A percentile compares a stretch with the other conserved stretches of the same genome.
Evolutionary conservation across 37 sponge, comb jelly and placozoan species (phyloP).

Genomic region (Theonella swinhoei): DNA sequence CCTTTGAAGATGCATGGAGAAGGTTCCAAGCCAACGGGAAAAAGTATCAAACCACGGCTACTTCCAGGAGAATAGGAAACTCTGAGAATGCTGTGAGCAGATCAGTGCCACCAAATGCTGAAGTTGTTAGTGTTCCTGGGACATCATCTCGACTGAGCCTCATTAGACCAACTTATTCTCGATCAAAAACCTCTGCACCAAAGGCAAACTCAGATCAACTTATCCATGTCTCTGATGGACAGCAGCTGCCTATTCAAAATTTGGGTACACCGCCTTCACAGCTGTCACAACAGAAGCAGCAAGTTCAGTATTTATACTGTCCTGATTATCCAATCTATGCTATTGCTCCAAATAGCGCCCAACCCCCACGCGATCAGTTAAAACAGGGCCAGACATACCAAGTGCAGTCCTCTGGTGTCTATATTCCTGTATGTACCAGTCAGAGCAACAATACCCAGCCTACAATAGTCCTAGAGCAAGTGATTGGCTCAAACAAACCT

Average conservation of each 20-base stretch:
- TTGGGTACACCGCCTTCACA: neutral
- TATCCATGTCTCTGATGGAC: neutral
- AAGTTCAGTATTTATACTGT: neutral
- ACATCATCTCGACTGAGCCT: neutral
- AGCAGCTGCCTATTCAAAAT: too few relatives aligned
- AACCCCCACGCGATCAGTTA: neutral
- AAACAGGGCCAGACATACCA: neutral
- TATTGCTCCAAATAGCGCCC: neutral
- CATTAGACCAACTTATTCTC: neutral
- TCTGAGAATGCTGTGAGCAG: neutral
- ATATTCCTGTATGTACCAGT: neutral
- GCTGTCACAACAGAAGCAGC: conserved; percentile 7
- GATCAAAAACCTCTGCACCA: conserved; percentile 2
- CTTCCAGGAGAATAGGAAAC: neutral
- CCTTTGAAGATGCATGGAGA: conserved; percentile 67
- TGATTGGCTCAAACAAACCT: too few relatives aligned
- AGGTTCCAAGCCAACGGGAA: conserved; percentile 54
- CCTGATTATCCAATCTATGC: neutral
- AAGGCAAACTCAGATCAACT: neutral
- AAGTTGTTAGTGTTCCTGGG: conserved; percentile 15
- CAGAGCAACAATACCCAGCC: too few relatives aligned
- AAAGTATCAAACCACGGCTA: conserved; percentile 15
- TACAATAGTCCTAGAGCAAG: too few relatives aligned
- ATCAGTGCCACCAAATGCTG: conserved; percentile 24
- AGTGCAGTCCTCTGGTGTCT: neutral